Percentiles rank a stretch among this genome's conserved stretches.
These are phyloP conservation scores for Glaucopsyche alexis DNA, from an alignment of 2,888 invertebrate genomes.

Conservation along the genomic window DNA sequence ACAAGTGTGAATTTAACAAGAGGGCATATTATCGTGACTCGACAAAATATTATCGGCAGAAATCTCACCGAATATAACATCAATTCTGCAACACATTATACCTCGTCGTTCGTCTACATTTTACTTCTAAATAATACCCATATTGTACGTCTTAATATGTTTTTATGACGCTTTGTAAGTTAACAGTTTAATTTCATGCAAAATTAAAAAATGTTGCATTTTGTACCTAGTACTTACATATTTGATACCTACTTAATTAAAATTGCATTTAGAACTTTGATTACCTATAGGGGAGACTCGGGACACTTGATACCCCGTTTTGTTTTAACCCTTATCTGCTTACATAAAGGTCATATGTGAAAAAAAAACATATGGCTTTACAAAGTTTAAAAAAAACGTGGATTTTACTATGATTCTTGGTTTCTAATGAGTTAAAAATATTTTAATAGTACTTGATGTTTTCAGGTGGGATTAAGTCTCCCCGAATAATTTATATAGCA, in stretches of 20 bases:
- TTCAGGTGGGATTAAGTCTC: no score
- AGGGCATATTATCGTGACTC: not conserved
- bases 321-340: no score
- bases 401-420: no score
- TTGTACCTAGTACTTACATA: not conserved
- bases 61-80: conserved; percentile 49
- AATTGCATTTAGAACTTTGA: not conserved
- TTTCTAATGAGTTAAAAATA: no score
- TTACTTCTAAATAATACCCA: conserved; percentile 36
- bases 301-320: no score
- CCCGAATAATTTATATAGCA: no score
- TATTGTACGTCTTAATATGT: not conserved
- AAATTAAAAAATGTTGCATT: not conserved
- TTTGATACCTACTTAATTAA: not conserved
- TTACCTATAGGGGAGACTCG: no score
- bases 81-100: conserved; percentile 51
- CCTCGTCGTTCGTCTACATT: conserved; percentile 47
- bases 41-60: conserved; percentile 53
- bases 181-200: not conserved
- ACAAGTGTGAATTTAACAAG: not conserved
- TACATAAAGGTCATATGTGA: no score
- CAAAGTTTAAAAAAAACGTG: no score
- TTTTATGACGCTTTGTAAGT: not conserved
- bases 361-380: no score
- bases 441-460: no score